Base-by-base conservation (phyloP, 2,113 vertebrate genomes). In the Caloenas nicobarica region DNA sequence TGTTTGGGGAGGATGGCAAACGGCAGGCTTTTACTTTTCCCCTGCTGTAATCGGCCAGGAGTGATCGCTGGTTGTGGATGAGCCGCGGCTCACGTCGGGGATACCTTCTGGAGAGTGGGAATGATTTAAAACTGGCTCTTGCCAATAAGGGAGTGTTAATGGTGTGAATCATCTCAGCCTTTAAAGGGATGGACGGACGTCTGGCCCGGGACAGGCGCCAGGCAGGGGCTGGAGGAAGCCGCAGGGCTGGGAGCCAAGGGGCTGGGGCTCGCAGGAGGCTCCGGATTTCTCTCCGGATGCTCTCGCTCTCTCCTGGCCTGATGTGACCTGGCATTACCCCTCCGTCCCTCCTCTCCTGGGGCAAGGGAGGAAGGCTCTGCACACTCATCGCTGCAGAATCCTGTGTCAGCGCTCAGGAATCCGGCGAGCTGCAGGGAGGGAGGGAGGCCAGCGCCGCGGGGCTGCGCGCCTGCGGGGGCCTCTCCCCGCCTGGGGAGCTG, bases 371-470 rank as follows among this genome's bases (percentile, higher is more conserved):
- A 90, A 53, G 91, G 96, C 80, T 12, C 76, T 26, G 70, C 79
- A 57, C 87, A 25, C 65, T 97, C 89, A 76, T 26, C 51, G 95
- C 95, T 91, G 92, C 93, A 93, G 89, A 74, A 84, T 97, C 89
- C 83, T 96, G 97, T 97, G 96, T 98, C 98, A 98, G 93, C 95
- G 76, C 93, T 97, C 94, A 97, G 98, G 98, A 98, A 98, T 98
- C 96, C 31, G 61, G 77, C 22, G 72, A 65, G 90, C 95, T 91
- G 82, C 85, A 53, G 92, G 85, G 96, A 96, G 95, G 77, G 84
- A 96, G 94, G 77, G 82, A 56, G 83, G 84, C 74, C 71, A 95
- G 93, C 81, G 80, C 95, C n/a, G 34, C 18, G 58, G 94, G 97
- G 95, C 89, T 73, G 28, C 69, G 80, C 48, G 97, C 94, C 92